Percentiles rank a stretch among this genome's conserved stretches.
Conservation (phyloP, 2,113 vertebrate species). For the Albula glossodonta region DNA sequence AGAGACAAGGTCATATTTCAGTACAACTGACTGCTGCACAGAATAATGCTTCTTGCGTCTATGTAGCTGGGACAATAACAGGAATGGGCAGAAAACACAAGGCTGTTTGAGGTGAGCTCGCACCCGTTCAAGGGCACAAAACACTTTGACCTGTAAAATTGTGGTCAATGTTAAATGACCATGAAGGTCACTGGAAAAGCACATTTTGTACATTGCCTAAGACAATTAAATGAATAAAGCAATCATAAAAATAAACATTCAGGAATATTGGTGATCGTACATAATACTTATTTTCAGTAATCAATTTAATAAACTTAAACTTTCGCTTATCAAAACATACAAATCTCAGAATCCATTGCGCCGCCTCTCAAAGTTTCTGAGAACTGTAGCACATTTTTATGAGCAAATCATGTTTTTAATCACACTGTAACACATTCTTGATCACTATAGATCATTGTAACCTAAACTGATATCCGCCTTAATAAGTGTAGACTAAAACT, state of each 20-base stretch:
- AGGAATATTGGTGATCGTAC: neutral
- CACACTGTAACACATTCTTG: too few relatives aligned
- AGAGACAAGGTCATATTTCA: conserved; percentile 15
- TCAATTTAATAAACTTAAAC: too few relatives aligned
- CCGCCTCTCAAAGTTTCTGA: too few relatives aligned
- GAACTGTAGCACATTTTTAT: too few relatives aligned
- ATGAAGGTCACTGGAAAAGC: neutral
- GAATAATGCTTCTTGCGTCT: neutral
- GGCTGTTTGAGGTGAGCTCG: neutral
- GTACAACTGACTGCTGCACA: neutral
- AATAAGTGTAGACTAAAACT: too few relatives aligned
- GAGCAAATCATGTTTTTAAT: too few relatives aligned
- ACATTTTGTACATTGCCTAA: neutral
- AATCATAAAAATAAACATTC: neutral
- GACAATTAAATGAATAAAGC: neutral
- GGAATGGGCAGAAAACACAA: neutral
- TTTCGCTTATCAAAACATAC: too few relatives aligned
- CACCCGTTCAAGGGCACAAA: neutral
- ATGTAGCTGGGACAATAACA: neutral
- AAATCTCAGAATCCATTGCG: too few relatives aligned
- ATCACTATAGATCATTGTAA: too few relatives aligned
- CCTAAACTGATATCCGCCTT: too few relatives aligned
- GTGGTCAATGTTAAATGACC: neutral
- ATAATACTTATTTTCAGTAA: neutral
- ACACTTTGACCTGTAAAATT: neutral